phyloP scores from a whole-genome alignment of 2,797 vertebrate genomes.

The Zalophus californianus region DNA sequence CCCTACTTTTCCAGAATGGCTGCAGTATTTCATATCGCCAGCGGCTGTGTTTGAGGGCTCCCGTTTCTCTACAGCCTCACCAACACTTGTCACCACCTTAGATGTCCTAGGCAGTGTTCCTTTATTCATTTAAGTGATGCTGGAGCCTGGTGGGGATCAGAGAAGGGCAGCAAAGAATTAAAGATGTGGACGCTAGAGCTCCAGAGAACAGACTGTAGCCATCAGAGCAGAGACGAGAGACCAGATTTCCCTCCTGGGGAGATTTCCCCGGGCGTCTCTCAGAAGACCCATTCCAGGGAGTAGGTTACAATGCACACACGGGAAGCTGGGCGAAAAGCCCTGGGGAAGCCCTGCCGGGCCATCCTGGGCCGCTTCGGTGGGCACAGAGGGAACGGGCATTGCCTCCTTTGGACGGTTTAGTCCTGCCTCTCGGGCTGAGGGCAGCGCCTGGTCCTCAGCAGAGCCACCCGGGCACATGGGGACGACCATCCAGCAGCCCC shows the following conservation, averaged over 20 bases:
- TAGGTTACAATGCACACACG: fast-evolving
- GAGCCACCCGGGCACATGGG: neutral
- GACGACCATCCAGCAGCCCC: neutral
- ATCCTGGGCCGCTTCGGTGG: fast-evolving
- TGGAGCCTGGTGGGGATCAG: neutral
- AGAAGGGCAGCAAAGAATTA: neutral
- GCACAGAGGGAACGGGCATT: neutral
- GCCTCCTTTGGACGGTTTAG: neutral
- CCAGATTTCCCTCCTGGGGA: neutral
- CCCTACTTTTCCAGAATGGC: neutral
- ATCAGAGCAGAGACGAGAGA: neutral
- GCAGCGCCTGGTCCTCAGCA: neutral
- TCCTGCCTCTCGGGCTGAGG: too few relatives aligned
- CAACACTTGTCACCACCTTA: neutral
- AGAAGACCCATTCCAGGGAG: neutral
- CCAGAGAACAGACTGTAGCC: neutral
- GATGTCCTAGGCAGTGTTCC: neutral
- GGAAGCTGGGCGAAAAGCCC: neutral
- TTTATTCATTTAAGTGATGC: neutral
- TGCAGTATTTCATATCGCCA: neutral
- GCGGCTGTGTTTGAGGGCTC: neutral
- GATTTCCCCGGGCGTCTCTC: neutral
- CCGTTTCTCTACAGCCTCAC: neutral
- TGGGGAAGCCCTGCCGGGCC: neutral
- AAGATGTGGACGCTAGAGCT: neutral